These are phyloP conservation scores for Rhinoraja longicauda DNA, from an alignment of 2,797 vertebrate species.

Conservation along the genomic window DNA sequence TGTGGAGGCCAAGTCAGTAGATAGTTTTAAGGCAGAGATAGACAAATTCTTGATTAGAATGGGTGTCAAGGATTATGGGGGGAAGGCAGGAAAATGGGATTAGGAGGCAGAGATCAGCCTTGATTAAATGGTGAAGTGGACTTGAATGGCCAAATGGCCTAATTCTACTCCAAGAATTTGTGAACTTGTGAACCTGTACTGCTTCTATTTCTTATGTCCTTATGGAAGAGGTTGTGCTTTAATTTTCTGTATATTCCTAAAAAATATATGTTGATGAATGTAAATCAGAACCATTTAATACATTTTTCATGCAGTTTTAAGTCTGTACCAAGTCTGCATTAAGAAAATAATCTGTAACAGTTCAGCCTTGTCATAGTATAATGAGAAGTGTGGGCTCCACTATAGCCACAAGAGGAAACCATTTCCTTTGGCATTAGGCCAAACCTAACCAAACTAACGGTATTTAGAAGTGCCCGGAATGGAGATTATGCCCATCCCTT, in stretches of 20 bases:
- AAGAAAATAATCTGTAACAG: neutral
- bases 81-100: too few species aligned
- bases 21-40: too few species aligned
- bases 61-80: too few species aligned
- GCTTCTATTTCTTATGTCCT: too few species aligned
- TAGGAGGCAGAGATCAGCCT: too few species aligned
- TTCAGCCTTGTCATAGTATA: neutral
- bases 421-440: neutral
- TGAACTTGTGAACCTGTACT: too few species aligned
- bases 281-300: neutral
- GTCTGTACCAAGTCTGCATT: neutral
- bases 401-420: constrained; percentile 14
- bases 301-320: neutral
- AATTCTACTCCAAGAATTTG: too few species aligned
- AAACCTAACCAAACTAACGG: constrained; percentile 35
- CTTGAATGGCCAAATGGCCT: too few species aligned
- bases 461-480: constrained; percentile 7
- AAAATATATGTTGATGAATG: neutral
- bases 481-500: constrained; percentile 18
- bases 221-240: neutral
- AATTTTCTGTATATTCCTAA: neutral
- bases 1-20: too few species aligned
- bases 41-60: too few species aligned
- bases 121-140: too few species aligned
- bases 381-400: constrained; percentile 21